A percentile compares a stretch with the other conserved stretches of the same genome.
These are phyloP conservation scores for Eurystomus glaucurus DNA, from an alignment of 2,797 vertebrate genomes.

Conservation along the genomic window DNA sequence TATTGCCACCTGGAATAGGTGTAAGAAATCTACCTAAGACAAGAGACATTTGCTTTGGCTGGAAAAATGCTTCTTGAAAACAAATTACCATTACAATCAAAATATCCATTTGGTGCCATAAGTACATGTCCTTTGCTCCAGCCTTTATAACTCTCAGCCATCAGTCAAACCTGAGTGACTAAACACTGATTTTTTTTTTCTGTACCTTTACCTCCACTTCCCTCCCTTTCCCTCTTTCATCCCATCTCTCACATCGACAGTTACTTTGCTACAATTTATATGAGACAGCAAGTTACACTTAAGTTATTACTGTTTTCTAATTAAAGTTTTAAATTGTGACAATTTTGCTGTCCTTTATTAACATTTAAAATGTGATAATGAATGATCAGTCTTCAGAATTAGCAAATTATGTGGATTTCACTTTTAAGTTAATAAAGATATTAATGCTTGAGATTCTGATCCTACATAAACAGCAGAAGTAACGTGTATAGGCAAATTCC, in stretches of 20 bases:
- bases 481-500: background rate
- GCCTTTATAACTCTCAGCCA: background rate
- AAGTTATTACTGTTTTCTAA: background rate
- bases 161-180: background rate
- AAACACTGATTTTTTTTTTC: background rate
- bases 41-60: background rate
- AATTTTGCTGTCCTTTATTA: background rate
- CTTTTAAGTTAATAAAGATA: background rate
- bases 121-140: background rate
- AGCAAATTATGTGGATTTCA: background rate
- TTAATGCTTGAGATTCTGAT: background rate
- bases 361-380: background rate
- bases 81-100: background rate
- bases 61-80: background rate
- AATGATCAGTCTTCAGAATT: background rate
- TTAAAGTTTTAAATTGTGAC: background rate
- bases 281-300: background rate
- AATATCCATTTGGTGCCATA: background rate
- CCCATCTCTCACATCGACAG: background rate
- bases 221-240: background rate
- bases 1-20: accelerated
- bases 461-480: background rate
- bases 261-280: background rate
- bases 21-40: background rate
- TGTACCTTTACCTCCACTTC: background rate